Evolutionary conservation across 2,797 vertebrate species (phyloP).

Genomic region (Mormyrus proboscirostris): DNA sequence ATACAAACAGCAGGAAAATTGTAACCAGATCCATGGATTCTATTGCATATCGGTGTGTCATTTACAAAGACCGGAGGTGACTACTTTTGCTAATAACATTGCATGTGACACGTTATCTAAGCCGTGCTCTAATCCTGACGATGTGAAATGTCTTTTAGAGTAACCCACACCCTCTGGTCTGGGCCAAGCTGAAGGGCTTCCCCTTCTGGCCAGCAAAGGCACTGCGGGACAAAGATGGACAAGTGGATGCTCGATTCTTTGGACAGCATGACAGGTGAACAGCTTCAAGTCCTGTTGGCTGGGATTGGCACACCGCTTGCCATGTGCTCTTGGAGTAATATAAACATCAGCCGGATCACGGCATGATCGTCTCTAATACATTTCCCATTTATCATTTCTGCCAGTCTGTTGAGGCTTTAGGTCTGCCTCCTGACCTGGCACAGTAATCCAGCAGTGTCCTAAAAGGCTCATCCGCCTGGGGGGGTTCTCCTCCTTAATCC

Average conservation of each 20-base stretch:
- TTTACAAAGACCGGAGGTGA: not conserved
- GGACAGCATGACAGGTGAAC: constrained; percentile 93
- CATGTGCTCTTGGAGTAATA: not conserved
- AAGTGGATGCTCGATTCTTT: constrained; percentile 97
- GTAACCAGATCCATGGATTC: not conserved
- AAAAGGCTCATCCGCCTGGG: not conserved
- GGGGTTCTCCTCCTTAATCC: not conserved
- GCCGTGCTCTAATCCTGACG: not conserved
- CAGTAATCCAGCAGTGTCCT: not conserved
- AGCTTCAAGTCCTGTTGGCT: not conserved
- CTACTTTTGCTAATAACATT: not conserved
- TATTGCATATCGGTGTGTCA: not conserved
- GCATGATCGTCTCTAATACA: not conserved
- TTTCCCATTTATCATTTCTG: not conserved
- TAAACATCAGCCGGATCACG: not conserved
- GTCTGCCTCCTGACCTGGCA: not conserved
- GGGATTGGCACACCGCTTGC: not conserved
- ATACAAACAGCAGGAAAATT: not conserved
- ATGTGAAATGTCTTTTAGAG: constrained; percentile 64
- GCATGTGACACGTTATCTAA: not conserved
- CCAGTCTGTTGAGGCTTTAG: not conserved
- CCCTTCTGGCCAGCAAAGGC: constrained; percentile 99
- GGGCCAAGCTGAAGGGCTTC: constrained; percentile 99
- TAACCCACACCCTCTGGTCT: constrained; percentile 95
- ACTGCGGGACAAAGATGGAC: constrained; percentile 93